Evolutionary conservation across 2,113 vertebrate genomes (phyloP).

Genomic region (Planiliza haematocheilus): DNA sequence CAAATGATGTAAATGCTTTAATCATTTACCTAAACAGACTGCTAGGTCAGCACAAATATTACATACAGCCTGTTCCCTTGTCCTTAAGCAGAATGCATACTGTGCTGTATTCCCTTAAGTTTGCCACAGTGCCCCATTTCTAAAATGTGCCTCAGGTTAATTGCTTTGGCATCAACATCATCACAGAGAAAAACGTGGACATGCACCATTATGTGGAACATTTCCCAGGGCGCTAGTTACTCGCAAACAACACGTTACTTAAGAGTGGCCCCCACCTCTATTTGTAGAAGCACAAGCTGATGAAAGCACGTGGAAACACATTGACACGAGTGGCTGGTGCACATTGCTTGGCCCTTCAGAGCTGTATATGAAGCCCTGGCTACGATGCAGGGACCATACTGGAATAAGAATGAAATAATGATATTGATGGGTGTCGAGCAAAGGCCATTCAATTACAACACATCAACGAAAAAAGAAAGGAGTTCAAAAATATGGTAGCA

Average conservation of each 20-base stretch:
- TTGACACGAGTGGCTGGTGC: neutral
- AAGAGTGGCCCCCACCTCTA: neutral
- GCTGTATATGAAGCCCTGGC: too few relatives aligned
- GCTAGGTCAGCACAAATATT: constrained; percentile 46
- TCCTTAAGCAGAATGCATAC: constrained; percentile 15
- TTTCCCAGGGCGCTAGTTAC: constrained; percentile 24
- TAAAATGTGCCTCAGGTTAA: constrained; percentile 26
- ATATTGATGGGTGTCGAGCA: constrained; percentile 19
- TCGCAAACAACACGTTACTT: constrained; percentile 27
- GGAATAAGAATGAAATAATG: neutral
- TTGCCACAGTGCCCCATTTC: constrained; percentile 31
- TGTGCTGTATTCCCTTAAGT: constrained; percentile 9
- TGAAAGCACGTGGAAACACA: neutral
- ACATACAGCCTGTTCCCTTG: neutral
- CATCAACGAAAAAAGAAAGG: neutral
- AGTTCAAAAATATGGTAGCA: neutral
- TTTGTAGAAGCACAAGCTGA: constrained; percentile 12
- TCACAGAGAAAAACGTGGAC: constrained; percentile 27
- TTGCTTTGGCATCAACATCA: constrained; percentile 14
- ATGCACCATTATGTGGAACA: constrained; percentile 33
- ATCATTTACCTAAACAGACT: constrained; percentile 33
- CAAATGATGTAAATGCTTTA: constrained; percentile 21
- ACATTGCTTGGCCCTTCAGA: neutral
- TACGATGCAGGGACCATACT: too few relatives aligned
- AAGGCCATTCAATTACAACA: constrained; percentile 6